Base-by-base conservation (phyloP, 2,113 vertebrate species). In the Gymnarchus niloticus region DNA sequence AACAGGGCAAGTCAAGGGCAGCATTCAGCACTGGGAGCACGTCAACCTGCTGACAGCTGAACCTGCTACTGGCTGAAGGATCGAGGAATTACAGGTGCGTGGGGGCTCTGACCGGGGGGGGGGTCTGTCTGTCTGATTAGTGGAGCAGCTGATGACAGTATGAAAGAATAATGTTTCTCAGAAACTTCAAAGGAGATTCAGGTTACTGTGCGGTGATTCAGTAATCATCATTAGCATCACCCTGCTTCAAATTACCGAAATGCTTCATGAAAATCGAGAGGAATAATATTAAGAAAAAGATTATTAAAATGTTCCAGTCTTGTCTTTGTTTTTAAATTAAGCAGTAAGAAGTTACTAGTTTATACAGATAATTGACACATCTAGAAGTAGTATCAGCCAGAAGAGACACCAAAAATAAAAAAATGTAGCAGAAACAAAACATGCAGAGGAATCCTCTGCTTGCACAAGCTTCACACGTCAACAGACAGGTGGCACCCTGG, bases 311-410 rank as follows among this genome's bases (percentile, higher is more conserved):
- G 37, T 87, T 89, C 87, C 89, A 88, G 89, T 89, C 83, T 83
- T 84, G 89, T 89, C 83, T 83, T 84, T 81, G 83, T 85, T 86
- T 88, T 86, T 6, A 73, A 77, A 84, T 83, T 84, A 83, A 85
- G 88, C 49, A 23, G 52, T 82, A 87, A 88, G 84, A 87, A 84
- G 51, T 49, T 46, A 85, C 56, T n/a, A 46, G 83, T 83, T 88
- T 80, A 78, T 46, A 88, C 84, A 86, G 65, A 41, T 48, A 65
- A 59, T 81, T 86, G 65, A 89, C 73, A 85, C 28, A 14, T 84
- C 41, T 78, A 87, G 89, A 83, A 84, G 85, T 87, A 82, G 82
- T 56, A 51, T 52, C 25, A 88, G 80, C 82, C 59, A 85, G 76
- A 87, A 76, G 25, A 77, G 78, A 28, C 83, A 77, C 41, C 83